Conservation (phyloP, 2,888 invertebrate species). For the Sclerodermus sp. region DNA sequence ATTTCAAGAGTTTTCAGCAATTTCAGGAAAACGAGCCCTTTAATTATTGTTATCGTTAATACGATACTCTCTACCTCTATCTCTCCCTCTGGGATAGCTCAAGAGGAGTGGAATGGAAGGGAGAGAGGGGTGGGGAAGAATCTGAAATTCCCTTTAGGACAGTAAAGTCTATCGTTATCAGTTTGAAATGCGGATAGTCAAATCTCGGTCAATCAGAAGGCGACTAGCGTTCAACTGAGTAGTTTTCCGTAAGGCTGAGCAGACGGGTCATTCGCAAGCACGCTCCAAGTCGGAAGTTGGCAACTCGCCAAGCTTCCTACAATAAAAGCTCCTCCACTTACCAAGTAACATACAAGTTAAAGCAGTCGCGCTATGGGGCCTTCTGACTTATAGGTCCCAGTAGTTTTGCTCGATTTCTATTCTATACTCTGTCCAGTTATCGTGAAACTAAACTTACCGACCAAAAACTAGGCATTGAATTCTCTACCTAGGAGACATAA, state of each 20-base stretch:
- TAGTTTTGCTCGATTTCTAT: too few species aligned
- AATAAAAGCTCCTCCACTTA: slow-evolving; percentile 50
- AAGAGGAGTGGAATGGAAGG: too few species aligned
- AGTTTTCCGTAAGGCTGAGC: slow-evolving; percentile 33
- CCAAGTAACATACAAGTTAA: slow-evolving; percentile 41
- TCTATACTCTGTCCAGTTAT: too few species aligned
- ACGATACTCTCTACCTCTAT: too few species aligned
- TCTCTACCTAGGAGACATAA: too few species aligned
- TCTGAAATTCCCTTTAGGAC: too few species aligned
- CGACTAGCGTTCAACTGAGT: slow-evolving; percentile 26
- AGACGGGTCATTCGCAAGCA: slow-evolving; percentile 25
- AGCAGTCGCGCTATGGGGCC: slow-evolving; percentile 32
- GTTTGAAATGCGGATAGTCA: slow-evolving; percentile 7
- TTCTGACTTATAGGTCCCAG: slow-evolving; percentile 37
- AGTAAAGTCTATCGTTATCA: too few species aligned
- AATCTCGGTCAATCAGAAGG: slow-evolving; percentile 38
- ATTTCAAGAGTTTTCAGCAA: slow-evolving; percentile 34
- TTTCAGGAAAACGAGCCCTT: too few species aligned
- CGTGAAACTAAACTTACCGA: too few species aligned
- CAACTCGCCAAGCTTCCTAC: slow-evolving; percentile 33
- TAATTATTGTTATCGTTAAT: too few species aligned
- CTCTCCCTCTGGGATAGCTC: too few species aligned
- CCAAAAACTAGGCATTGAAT: too few species aligned
- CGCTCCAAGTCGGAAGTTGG: slow-evolving; percentile 29
- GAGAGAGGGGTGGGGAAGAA: slow-evolving; percentile 3